Base-by-base conservation (phyloP, 1,140 invertebrate species). In the Aphelenchoides fujianensis region DNA sequence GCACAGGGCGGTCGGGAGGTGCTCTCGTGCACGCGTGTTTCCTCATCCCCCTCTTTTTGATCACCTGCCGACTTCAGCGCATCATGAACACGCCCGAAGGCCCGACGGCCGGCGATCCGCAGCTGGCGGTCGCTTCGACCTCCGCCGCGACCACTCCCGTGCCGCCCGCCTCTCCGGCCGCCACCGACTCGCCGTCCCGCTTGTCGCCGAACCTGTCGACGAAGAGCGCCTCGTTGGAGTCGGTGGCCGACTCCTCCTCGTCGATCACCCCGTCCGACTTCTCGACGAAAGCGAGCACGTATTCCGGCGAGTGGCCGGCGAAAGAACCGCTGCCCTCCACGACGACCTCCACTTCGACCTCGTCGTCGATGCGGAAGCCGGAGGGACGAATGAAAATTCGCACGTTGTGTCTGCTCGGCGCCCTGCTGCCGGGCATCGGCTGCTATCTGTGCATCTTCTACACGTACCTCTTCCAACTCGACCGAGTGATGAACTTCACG, bases 401-500 rank as follows among this genome's bases (percentile, higher is more conserved):
- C 35, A 80, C 78, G 48, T 12, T 77, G 9, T 79, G 76, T 30
- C 63, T 77, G 27, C 12, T 80, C n/a, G 77, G 74, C 30, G 75
- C 74, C 19, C 54, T 82, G 7, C 67, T 78, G 7, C 78, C 78
- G 16, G 79, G 81, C 9, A 61, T 84, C 48, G 81, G 81, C 9
- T 82, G 81, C 54, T 82, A 84, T 34, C 69, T 76, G 32, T 82
- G 80, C 52, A 71, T 82, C 31, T 66, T 70, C 19, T 82, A 82
- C 59, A 82, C 82, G 0, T 82, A 79, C 48, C 32, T 82, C 34
- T 84, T 82, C 36, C 81, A 82, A 64, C 68, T 75, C 23, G 81
- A 82, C 32, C 57, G 69, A 9, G 75, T 82, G 19, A 32, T 68
- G 2, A 82, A 82, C 48, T 82, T 82, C 69, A 83, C 79, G 3